Conservation (phyloP, 1,140 invertebrate genomes). For the Aphelinus certus region DNA sequence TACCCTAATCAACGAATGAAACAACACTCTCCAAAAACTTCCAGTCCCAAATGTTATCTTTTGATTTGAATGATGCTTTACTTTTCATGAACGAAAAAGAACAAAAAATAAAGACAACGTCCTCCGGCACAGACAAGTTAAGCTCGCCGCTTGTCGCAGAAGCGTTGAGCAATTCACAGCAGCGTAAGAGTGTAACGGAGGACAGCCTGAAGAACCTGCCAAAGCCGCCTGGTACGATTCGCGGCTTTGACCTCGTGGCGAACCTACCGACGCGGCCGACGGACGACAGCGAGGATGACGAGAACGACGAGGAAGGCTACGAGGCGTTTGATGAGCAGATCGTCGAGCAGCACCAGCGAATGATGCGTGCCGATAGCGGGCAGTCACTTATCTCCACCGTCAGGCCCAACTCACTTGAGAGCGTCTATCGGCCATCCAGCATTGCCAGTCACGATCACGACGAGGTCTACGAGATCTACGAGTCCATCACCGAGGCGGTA, state of each 20-base stretch:
- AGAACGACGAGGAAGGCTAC: constrained; percentile 60
- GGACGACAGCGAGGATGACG: constrained; percentile 57
- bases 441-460: constrained; percentile 53
- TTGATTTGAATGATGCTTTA: too few species aligned
- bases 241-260: constrained; percentile 57
- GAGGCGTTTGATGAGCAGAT: constrained; percentile 55
- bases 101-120: too few species aligned
- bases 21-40: too few species aligned
- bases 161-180: too few species aligned
- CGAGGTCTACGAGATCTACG: constrained; percentile 57
- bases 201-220: constrained; percentile 32
- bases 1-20: too few species aligned
- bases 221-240: constrained; percentile 48
- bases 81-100: too few species aligned
- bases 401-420: constrained; percentile 53
- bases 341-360: constrained; percentile 48
- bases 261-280: constrained; percentile 57
- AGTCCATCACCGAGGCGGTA: constrained; percentile 59
- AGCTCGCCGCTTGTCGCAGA: too few species aligned
- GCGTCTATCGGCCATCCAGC: constrained; percentile 54
- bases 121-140: too few species aligned
- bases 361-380: constrained; percentile 49
- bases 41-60: too few species aligned
- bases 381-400: constrained; percentile 49
- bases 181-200: background rate